Percentiles rank a stretch among this genome's conserved stretches.
Evolutionary conservation across 2,888 invertebrate genomes (phyloP).

Genomic region (Drosophila siamana): DNA sequence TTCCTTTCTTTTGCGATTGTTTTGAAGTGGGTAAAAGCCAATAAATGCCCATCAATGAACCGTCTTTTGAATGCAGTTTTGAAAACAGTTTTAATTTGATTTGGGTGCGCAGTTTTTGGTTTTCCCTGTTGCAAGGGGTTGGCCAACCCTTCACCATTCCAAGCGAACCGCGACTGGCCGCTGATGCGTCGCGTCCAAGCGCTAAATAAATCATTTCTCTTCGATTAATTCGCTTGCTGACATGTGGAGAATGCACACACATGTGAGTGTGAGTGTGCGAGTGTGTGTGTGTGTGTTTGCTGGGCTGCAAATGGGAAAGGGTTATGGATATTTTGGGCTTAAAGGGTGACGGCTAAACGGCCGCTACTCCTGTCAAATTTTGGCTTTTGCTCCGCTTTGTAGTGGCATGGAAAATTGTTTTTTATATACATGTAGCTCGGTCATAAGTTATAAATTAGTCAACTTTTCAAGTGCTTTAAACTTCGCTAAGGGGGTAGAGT

Average conservation of each 20-base stretch:
- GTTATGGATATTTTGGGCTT: conserved; percentile 35
- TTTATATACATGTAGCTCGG: conserved; percentile 65
- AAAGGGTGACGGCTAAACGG: conserved; percentile 71
- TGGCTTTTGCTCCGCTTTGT: conserved; percentile 84
- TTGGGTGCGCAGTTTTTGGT: conserved; percentile 67
- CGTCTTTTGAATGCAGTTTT: conserved; percentile 71
- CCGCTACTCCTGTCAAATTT: conserved; percentile 82
- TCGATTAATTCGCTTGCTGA: conserved; percentile 86
- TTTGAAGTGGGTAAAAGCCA: conserved; percentile 57
- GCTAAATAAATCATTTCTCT: conserved; percentile 86
- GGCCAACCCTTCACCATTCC: conserved; percentile 68
- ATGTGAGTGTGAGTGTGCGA: conserved; percentile 32
- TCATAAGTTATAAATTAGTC: conserved; percentile 83
- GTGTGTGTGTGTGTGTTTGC: too few species aligned
- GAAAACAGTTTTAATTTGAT: conserved; percentile 82
- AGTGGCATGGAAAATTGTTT: conserved; percentile 85
- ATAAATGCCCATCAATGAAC: conserved; percentile 80
- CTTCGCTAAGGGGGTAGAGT: conserved; percentile 47
- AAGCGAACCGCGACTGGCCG: conserved; percentile 56
- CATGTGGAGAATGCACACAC: conserved; percentile 78
- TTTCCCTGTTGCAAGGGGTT: conserved; percentile 33
- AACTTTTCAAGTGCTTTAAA: conserved; percentile 75
- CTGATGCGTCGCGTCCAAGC: conserved; percentile 74
- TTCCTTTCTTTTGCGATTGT: conserved; percentile 3
- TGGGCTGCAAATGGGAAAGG: conserved; percentile 35